Base-by-base conservation (phyloP, 2,113 vertebrate genomes). In the Columba livia region DNA sequence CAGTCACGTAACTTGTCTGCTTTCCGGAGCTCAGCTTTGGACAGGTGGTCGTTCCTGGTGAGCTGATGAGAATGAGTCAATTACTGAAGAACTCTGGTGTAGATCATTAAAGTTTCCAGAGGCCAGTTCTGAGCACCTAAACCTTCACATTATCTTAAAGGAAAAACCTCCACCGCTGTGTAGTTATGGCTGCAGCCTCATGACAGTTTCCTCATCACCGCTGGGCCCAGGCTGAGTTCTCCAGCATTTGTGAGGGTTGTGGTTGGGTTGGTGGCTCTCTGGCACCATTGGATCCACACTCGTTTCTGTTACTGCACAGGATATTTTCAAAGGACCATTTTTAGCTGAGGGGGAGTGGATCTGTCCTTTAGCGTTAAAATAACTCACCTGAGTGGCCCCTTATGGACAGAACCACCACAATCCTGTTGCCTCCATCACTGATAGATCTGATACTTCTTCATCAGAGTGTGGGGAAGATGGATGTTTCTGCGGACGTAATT, bases 131-230 rank as follows among this genome's bases (percentile, higher is more conserved):
- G 69, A 84, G 54, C 54, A 73, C 40, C 54, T 51, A 17, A 88
- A 69, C 40, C 12, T 65, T 91, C 31, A 8, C 38, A 1, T 4
- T 34, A 3, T 26, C 56, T 48, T 48, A 23, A 8, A 14, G 14
- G n/a, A 12, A 8, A 4, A 2, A 7, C 34, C 23, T 29, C 60
- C 23, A 14, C 11, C 2, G 2, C 10, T 4, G 2, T 19, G 5
- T 21, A 6, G 34, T 38, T 25, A n/a, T 53, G 53, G 53, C 32
- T 75, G 4, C 21, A 44, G 54, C 28, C 40, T 77, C 11, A 3
- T 2, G 1, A 5, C 18, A 15, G n/a, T 57, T 65, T 57, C 11
- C 61, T 80, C 0, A 0, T 54, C 17, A 4, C 25, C 4, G 0
- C 19, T 65, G 60, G 40, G 19, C 65, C 36, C 62, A 36, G 14